These are phyloP conservation scores for Cochlearius cochlearius DNA, from an alignment of 2,113 vertebrate genomes.

Conservation along the genomic window DNA sequence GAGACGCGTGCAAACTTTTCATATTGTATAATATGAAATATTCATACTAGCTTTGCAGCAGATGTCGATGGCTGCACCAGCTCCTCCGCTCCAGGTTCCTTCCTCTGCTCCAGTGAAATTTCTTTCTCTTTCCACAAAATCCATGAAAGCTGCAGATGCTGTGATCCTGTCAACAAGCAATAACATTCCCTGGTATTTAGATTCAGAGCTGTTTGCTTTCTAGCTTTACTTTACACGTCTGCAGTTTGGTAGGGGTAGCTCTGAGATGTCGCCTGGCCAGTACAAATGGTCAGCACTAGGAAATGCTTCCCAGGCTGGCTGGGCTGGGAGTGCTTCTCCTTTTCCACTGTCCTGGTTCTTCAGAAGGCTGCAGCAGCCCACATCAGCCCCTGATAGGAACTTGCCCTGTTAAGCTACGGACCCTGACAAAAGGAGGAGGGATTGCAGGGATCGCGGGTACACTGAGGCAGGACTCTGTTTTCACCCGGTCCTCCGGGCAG, in stretches of 20 bases:
- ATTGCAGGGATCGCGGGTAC: neutral
- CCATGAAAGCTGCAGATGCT: constrained; percentile 15
- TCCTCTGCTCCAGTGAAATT: neutral
- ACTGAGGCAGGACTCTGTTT: neutral
- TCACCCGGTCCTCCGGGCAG: fast-evolving
- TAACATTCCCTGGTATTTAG: neutral
- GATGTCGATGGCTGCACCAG: constrained; percentile 12
- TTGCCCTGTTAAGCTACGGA: neutral
- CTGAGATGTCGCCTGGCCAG: neutral
- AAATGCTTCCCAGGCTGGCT: neutral
- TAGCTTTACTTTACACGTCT: neutral
- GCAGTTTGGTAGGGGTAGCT: neutral
- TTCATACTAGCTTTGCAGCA: constrained; percentile 46
- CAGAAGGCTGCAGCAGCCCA: neutral
- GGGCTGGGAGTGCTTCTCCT: neutral
- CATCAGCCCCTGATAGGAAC: fast-evolving
- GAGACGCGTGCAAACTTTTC: constrained; percentile 22
- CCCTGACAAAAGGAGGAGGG: neutral
- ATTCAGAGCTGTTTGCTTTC: neutral
- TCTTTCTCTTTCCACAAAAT: neutral
- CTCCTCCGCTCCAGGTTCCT: neutral
- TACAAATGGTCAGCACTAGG: neutral
- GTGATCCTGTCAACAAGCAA: neutral
- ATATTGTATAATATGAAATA: neutral
- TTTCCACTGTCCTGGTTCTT: neutral